These are phyloP conservation scores for Anorthoa munda DNA, from an alignment of 2,888 invertebrate species.

Conservation along the genomic window DNA sequence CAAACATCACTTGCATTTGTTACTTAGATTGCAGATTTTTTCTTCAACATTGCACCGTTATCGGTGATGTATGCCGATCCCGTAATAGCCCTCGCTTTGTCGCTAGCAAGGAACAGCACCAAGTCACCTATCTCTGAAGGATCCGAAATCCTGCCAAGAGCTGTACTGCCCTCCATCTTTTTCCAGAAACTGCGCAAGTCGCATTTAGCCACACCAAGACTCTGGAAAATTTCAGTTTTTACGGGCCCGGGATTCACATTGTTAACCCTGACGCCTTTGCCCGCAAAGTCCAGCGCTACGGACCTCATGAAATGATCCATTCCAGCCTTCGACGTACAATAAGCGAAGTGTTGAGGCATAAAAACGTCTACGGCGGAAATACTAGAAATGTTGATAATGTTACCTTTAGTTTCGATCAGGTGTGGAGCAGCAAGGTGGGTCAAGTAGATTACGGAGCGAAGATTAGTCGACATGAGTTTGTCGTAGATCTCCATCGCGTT, in stretches of 20 bases:
- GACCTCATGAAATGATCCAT: slow-evolving; percentile 97
- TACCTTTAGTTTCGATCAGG: slow-evolving; percentile 70
- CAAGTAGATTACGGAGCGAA: slow-evolving; percentile 65
- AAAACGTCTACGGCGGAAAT: slow-evolving; percentile 49
- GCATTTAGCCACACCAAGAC: slow-evolving; percentile 73
- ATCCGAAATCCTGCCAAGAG: slow-evolving; percentile 94
- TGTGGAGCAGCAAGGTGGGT: slow-evolving; percentile 68
- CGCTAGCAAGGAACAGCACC: slow-evolving; percentile 67
- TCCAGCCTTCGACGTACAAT: slow-evolving; percentile 69
- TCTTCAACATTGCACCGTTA: slow-evolving; percentile 61
- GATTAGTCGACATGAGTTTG: slow-evolving; percentile 67
- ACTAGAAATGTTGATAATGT: slow-evolving; percentile 73
- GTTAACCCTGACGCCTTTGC: slow-evolving; percentile 94
- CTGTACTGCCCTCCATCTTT: slow-evolving; percentile 94
- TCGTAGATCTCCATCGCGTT: slow-evolving; percentile 67
- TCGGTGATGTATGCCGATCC: slow-evolving; percentile 88
- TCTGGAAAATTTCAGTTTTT: slow-evolving; percentile 73
- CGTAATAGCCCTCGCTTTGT: slow-evolving; percentile 93
- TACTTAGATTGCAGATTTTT: neutral
- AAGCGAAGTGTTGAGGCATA: slow-evolving; percentile 51
- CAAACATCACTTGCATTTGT: neutral
- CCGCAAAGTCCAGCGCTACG: slow-evolving; percentile 94
- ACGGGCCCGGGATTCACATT: slow-evolving; percentile 97
- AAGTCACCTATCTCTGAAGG: slow-evolving; percentile 69
- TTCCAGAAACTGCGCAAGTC: slow-evolving; percentile 86